Evolutionary conservation across 2,797 vertebrate species (phyloP), one percentile per base, ranked within the genome.

Genomic region (Pseudochirops corinnae): DNA sequence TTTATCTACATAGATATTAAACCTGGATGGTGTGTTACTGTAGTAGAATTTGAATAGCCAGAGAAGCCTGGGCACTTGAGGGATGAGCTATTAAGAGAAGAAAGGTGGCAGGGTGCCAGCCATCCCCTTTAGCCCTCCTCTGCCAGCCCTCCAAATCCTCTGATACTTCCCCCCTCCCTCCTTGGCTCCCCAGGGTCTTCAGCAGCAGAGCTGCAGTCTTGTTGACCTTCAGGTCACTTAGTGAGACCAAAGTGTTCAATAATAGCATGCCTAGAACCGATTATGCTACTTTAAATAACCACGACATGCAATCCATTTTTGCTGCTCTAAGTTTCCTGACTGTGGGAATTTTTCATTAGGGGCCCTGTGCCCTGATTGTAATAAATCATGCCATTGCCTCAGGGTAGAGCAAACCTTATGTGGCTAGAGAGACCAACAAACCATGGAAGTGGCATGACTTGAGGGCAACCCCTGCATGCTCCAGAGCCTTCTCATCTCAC

Each of bases 261-360:
- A 50, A 87, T 87, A 50, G 74, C 74, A 87, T 87, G 74, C 74
- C 39, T 87, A 87, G 39, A 50, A 87, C 74, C 21, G 74, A 50
- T 82, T 82, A 82, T 26, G n/a, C 74, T 82, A 24, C 39, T 87
- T 87, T 87, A 87, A 87, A 87, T 87, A 87, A 87, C 74, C 74
- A 87, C 74, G 50, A 87, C 74, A 87, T 87, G 74, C 74, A 46
- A 87, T 87, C 74, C 74, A 50, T 87, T 87, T 82, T 87, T 87
- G 74, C 39, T 87, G 74, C 39, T 87, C 26, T 87, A 87, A 46
- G 74, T 50, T 87, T 87, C 74, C 74, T 46, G 74, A 87, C 74
- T 87, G 0, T 1, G 24, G 31, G 74, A 87, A 87, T 87, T 87
- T 87, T 87, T 87, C 74, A 87, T 87, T 87, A 87, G 74, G 74